A percentile compares a stretch with the other conserved stretches of the same genome.
phyloP scores from a whole-genome alignment of 1,140 invertebrate species.

The Bilobella aurantiaca region DNA sequence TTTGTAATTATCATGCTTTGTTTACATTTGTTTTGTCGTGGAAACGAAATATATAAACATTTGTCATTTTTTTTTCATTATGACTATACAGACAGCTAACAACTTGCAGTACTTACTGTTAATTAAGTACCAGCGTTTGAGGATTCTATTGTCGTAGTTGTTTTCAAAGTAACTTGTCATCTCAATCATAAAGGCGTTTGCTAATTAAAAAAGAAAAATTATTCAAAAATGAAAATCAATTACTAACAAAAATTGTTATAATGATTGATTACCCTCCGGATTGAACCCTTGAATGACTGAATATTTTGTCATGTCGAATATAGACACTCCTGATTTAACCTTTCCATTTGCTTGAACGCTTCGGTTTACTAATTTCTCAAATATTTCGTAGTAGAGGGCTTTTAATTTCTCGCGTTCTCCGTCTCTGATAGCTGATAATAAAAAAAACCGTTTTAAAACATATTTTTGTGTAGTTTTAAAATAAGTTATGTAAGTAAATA shows the following conservation, averaged over 20 bases:
- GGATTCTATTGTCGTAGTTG: neutral
- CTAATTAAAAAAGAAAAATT: neutral
- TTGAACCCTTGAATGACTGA: neutral
- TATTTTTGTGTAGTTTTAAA: neutral
- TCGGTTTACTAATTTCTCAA: neutral
- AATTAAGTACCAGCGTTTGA: neutral
- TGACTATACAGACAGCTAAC: too few relatives aligned
- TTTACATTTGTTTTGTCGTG: too few relatives aligned
- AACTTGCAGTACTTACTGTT: conserved; percentile 3
- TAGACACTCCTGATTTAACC: neutral
- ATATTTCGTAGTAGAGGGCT: neutral
- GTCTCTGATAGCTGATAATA: neutral
- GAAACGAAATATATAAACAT: too few relatives aligned
- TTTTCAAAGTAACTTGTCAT: neutral
- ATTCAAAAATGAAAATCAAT: neutral
- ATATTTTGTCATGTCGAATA: neutral
- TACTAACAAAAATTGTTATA: neutral
- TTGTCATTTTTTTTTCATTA: too few relatives aligned
- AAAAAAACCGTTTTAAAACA: neutral
- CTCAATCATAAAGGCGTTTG: neutral
- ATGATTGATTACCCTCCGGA: neutral
- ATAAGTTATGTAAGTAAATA: neutral
- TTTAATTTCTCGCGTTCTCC: neutral
- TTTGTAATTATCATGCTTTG: neutral
- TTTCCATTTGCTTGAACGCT: neutral